A percentile compares a stretch with the other conserved stretches of the same genome.
Evolutionary conservation across 1,140 invertebrate genomes (phyloP).

Genomic region (Drosophila lowei): DNA sequence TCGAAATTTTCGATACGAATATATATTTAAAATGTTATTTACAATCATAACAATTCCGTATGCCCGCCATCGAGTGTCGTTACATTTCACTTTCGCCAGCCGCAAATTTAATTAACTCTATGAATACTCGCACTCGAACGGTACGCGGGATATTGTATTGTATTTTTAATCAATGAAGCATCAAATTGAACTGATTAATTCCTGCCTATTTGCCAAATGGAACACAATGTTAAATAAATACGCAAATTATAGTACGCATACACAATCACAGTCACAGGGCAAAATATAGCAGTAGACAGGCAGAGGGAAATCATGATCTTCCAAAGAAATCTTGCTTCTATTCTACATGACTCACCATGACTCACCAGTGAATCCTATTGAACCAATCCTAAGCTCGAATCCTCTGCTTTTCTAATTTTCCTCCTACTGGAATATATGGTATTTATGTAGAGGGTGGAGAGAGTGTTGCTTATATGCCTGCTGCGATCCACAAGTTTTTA

Average conservation of each 20-base stretch:
- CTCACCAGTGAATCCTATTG: background rate
- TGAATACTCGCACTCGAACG: conserved; percentile 15
- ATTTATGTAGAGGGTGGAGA: background rate
- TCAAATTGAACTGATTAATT: conserved; percentile 56
- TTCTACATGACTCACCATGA: background rate
- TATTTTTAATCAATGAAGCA: conserved; percentile 49
- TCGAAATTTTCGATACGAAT: background rate
- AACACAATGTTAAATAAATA: conserved; percentile 3
- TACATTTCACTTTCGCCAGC: conserved; percentile 69
- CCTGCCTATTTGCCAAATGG: conserved; percentile 13
- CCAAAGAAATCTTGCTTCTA: background rate
- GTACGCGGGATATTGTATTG: background rate
- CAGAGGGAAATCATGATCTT: background rate
- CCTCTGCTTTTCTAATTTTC: background rate
- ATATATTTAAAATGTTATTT: conserved; percentile 51
- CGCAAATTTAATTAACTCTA: conserved; percentile 76
- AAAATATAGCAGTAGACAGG: too few species aligned
- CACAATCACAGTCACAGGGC: too few species aligned
- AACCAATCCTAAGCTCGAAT: too few species aligned
- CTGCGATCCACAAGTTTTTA: conserved; percentile 17
- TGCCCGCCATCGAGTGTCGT: conserved; percentile 43
- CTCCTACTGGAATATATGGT: background rate
- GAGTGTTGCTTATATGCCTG: conserved; percentile 6
- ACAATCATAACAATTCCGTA: conserved; percentile 53
- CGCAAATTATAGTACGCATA: too few species aligned